Conservation (phyloP, 2,113 vertebrate genomes). For the Dicerorhinus sumatrensis region DNA sequence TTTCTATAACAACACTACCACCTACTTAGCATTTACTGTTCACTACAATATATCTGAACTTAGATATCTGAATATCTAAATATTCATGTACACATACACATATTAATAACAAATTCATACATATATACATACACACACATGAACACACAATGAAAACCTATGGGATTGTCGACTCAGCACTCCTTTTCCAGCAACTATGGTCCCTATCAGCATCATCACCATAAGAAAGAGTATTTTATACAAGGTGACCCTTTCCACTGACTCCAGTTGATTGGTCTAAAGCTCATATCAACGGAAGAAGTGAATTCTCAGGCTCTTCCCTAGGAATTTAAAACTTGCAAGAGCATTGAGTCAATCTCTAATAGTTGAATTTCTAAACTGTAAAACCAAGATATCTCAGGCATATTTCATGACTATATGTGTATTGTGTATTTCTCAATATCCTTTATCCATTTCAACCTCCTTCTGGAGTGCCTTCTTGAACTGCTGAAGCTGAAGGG, state of each 20-base stretch:
- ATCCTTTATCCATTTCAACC: background rate
- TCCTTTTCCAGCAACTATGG: background rate
- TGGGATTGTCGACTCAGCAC: accelerated
- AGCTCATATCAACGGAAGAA: background rate
- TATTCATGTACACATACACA: background rate
- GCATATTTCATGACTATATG: background rate
- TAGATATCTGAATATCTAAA: background rate
- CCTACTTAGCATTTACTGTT: background rate
- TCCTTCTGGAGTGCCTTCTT: background rate
- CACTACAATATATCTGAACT: background rate
- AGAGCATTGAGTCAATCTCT: background rate
- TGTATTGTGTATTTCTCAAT: background rate
- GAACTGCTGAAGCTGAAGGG: background rate
- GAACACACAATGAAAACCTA: background rate
- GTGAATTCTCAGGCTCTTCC: accelerated
- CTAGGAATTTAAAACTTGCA: background rate
- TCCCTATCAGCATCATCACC: background rate
- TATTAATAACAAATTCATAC: background rate
- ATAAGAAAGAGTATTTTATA: background rate
- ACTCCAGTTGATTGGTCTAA: background rate
- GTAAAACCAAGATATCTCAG: background rate
- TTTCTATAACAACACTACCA: background rate
- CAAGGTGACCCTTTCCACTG: background rate
- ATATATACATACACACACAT: background rate
- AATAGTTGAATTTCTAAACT: background rate